Conservation (phyloP, 2,888 invertebrate genomes). For the Macrosiphum euphorbiae region DNA sequence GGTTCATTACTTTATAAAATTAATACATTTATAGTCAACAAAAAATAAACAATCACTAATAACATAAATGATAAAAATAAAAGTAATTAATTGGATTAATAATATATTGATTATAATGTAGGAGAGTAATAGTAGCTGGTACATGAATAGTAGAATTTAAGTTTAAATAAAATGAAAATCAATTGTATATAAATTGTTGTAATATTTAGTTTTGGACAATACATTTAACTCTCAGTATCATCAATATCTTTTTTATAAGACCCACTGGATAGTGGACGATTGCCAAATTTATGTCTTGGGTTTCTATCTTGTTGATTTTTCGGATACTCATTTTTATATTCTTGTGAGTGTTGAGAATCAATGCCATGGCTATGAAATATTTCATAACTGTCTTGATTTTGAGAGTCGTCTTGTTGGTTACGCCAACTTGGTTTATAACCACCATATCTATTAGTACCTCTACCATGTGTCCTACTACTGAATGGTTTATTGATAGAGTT, state of each 20-base stretch:
- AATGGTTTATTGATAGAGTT: neutral
- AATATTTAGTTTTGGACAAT: neutral
- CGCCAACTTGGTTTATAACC: neutral
- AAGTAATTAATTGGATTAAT: neutral
- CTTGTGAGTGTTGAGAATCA: neutral
- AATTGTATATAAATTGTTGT: neutral
- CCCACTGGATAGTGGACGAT: neutral
- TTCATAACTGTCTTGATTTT: neutral
- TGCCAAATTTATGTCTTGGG: neutral
- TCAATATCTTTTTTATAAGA: neutral
- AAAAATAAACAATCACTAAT: neutral
- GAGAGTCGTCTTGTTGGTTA: neutral
- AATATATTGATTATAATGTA: too few species aligned
- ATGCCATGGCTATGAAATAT: neutral
- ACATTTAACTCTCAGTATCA: neutral
- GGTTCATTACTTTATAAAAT: neutral
- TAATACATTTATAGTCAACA: neutral
- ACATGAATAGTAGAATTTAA: neutral
- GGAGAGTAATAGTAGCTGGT: neutral
- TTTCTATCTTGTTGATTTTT: neutral
- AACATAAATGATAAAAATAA: neutral
- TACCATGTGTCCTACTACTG: neutral
- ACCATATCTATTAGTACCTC: neutral
- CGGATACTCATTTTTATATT: neutral
- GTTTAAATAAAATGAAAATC: too few species aligned